These are phyloP conservation scores for Rhagoletis pomonella DNA, from an alignment of 1,140 invertebrate species.

Conservation along the genomic window DNA sequence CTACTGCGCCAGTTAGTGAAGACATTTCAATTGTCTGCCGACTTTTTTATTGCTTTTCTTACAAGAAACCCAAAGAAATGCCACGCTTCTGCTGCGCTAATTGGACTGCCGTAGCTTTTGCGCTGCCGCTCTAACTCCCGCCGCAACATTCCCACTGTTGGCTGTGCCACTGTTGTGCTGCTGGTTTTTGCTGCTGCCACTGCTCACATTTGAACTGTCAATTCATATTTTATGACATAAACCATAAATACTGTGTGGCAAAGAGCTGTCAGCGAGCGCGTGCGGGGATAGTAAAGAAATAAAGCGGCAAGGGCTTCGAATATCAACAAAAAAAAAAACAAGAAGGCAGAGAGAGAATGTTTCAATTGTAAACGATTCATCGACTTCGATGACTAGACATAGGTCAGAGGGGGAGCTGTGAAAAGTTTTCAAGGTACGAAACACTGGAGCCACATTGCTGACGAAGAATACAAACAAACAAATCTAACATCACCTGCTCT, in stretches of 20 bases:
- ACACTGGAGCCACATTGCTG: neutral
- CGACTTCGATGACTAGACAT: neutral
- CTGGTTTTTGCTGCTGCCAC: neutral
- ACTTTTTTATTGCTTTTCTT: constrained; percentile 69
- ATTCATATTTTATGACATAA: constrained; percentile 59
- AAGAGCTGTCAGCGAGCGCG: neutral
- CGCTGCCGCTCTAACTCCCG: neutral
- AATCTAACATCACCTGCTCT: neutral
- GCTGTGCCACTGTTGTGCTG: neutral
- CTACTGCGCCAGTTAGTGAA: constrained; percentile 55
- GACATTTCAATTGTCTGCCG: constrained; percentile 71
- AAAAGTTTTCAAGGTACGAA: neutral
- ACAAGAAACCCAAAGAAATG: constrained; percentile 49
- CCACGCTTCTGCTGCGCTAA: constrained; percentile 53
- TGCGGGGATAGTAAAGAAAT: neutral
- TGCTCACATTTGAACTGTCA: constrained; percentile 57
- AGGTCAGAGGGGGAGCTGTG: neutral
- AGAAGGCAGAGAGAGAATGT: neutral
- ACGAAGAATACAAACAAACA: neutral
- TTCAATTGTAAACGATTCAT: neutral
- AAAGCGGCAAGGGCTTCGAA: neutral
- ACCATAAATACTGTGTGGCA: constrained; percentile 35
- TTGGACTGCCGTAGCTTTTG: constrained; percentile 42
- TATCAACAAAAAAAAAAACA: too few species aligned
- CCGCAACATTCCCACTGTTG: neutral